phyloP scores from a whole-genome alignment of 2,888 invertebrate species.

The Gerris lacustris region DNA sequence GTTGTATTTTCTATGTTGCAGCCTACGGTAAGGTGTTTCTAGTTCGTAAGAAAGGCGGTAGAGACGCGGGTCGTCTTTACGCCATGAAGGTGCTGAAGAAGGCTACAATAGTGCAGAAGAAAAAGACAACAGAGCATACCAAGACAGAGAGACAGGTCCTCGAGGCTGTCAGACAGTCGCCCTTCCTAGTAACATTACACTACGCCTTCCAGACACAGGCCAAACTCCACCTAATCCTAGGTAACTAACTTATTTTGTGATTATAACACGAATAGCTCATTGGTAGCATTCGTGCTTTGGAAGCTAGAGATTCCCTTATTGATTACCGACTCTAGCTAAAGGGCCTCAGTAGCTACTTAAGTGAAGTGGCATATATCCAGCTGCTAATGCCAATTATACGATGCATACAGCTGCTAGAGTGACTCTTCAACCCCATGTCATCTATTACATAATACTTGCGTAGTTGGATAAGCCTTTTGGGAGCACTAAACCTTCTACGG shows the following conservation, averaged over 20 bases:
- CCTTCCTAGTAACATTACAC: conserved; percentile 90
- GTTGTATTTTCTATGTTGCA: conserved; percentile 39
- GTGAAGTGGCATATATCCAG: no score
- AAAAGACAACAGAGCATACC: conserved; percentile 93
- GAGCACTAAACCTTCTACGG: no score
- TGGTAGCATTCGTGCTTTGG: no score
- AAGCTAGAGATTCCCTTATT: no score
- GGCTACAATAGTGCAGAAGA: conserved; percentile 84
- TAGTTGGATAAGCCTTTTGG: no score
- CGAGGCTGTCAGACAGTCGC: conserved; percentile 85
- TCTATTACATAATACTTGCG: no score
- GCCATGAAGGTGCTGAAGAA: conserved; percentile 98
- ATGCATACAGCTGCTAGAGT: no score
- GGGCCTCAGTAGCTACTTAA: no score
- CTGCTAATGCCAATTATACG: no score
- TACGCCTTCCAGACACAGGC: conserved; percentile 98
- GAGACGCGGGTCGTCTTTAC: conserved; percentile 79
- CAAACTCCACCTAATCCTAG: conserved; percentile 89
- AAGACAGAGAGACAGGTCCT: conserved; percentile 93
- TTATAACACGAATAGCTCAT: background rate
- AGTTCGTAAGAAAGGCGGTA: conserved; percentile 77
- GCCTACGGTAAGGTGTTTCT: conserved; percentile 94
- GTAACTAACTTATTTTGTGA: conserved; percentile 45
- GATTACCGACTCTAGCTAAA: no score
- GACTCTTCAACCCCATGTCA: no score